Conservation (phyloP, 2,888 invertebrate genomes). For the Cantharis nigra region DNA sequence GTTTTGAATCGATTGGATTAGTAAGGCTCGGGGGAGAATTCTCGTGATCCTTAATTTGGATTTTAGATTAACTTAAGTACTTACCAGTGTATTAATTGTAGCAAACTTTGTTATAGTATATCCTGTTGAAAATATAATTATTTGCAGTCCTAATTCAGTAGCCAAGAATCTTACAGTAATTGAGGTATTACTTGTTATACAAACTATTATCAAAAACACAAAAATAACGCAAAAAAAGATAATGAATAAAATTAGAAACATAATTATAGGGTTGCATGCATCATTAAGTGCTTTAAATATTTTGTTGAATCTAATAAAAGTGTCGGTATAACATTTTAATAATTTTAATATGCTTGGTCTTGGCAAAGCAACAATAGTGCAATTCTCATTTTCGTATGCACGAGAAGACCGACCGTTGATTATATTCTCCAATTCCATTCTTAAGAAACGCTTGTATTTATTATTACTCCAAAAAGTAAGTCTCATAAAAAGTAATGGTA, state of each 20-base stretch:
- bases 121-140: neutral
- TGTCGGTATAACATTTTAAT: neutral
- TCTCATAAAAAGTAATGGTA: neutral
- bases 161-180: neutral
- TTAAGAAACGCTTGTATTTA: neutral
- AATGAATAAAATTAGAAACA: neutral
- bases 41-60: no score
- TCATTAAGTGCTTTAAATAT: neutral
- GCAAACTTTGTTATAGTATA: neutral
- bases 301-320: neutral
- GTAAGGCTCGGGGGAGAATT: no score
- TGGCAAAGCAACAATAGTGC: neutral
- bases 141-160: neutral
- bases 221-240: neutral
- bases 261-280: neutral
- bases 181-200: neutral
- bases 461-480: neutral
- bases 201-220: neutral
- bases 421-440: neutral
- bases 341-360: neutral
- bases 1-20: no score
- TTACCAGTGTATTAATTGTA: neutral
- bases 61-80: neutral
- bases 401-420: neutral
- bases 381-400: neutral